Conservation (phyloP, 2,888 invertebrate genomes). For the Formica aserva region DNA sequence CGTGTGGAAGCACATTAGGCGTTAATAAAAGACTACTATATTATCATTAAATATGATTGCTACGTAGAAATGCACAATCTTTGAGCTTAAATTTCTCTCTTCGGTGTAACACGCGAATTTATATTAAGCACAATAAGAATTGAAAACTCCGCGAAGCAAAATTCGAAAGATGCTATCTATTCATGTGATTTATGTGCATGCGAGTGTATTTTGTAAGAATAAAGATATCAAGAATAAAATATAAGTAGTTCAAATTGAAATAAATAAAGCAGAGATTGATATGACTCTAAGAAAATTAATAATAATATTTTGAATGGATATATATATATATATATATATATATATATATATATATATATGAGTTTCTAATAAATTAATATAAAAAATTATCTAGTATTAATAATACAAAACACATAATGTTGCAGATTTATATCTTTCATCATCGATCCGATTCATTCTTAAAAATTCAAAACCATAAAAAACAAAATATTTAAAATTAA, state of each 20-base stretch:
- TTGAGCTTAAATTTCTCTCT: not conserved
- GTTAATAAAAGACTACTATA: not conserved
- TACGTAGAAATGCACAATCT: not conserved
- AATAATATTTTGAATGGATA: not conserved
- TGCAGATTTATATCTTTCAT: too few relatives aligned
- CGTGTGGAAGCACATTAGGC: not conserved
- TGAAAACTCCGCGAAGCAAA: not conserved
- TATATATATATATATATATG: not conserved
- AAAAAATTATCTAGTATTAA: not conserved
- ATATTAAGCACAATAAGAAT: not conserved
- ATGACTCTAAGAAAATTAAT: not conserved
- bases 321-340: too few relatives aligned
- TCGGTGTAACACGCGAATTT: constrained; percentile 6
- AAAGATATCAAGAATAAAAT: constrained; percentile 5
- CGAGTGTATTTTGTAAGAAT: not conserved
- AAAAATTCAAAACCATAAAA: too few relatives aligned
- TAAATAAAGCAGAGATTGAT: not conserved
- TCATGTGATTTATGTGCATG: not conserved
- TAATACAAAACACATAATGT: not conserved
- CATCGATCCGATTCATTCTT: too few relatives aligned
- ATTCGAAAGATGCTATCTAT: not conserved
- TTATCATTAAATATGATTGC: constrained; percentile 10
- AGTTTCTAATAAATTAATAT: not conserved
- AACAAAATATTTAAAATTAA: too few relatives aligned
- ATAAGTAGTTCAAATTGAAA: not conserved